Evolutionary conservation across 2,888 invertebrate genomes (phyloP), one percentile per base, ranked within the genome.

Genomic region (Idaea straminata): DNA sequence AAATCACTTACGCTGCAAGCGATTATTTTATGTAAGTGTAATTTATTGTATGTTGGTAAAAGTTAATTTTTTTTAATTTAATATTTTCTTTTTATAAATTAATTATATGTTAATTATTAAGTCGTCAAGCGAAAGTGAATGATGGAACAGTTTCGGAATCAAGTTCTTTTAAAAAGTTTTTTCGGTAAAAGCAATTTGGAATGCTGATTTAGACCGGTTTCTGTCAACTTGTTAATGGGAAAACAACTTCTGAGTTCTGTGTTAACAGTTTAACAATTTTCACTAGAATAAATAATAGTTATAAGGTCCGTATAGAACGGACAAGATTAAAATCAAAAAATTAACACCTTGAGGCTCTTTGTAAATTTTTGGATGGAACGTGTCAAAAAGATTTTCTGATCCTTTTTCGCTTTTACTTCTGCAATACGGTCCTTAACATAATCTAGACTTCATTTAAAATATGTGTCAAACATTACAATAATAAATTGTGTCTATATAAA

Each of bases 91-190:
- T 64, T 59, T 16, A 47, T 16, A 34, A 34, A 59, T 64, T 63
- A 69, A 15, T 35, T 6, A 62, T 74, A 75, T 76, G 75, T 70
- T 68, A 71, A 72, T 72, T 69, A 63, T 68, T 62, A 65, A 67
- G 69, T 66, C 66, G 65, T 60, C 63, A 61, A 70, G 75, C 71
- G 79, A 77, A 77, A 77, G 76, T 79, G 66, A 67, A 63, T 66
- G 36, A 61, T 66, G 66, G 66, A 65, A 64, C 62, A 60, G 63
- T 63, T 65, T 64, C 64, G 57, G 61, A 63, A 47, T 47, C 6
- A 47, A 47, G 47, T 47, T 47, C 10, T 4, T 47, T 10, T 47
- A 6, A 7, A n/a, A 47, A 47, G 47, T 13, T 6, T 47, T 47
- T 47, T 47, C 47, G 47, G 47, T 47, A 47, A 47, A 47, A 47